Evolutionary conservation across 2,888 invertebrate species (phyloP), one percentile per base, ranked within the genome.

Genomic region (Terebella lapidaria): DNA sequence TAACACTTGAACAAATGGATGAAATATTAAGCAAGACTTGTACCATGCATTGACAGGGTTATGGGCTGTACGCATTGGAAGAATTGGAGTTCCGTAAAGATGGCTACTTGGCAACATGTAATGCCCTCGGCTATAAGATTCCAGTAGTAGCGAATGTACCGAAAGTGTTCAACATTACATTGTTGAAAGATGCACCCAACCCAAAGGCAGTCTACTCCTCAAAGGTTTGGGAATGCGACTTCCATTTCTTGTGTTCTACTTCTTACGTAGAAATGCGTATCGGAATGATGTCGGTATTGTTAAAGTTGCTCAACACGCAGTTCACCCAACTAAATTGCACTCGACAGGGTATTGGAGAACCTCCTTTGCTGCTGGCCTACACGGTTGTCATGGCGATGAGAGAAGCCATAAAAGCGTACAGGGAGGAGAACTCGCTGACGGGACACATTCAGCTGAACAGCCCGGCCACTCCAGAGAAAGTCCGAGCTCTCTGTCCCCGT

Each of bases 341-440:
- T n/a, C n/a, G n/a, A n/a, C n/a, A 93, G 92, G 96, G 93, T 63
- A 89, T 95, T 45, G 96, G 96, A 0, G 96, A 97, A 78, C 96
- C 96, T 0, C 96, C 96, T 0, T 80, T 96, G 3, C 93, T 95
- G 76, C 83, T 95, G 65, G 92, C 94, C 0, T 85, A 88, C n/a
- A 88, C 93, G 0, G 88, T 87, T 0, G 91, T 91, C 80, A 94
- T 92, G 75, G 95, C 95, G 0, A 91, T 94, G 63, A 90, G 89
- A 60, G 74, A 79, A 5, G 95, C 95, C 0, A 87, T 96, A 57
- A 84, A 85, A 68, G 87, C 90, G 0, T 91, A 92, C 0, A 84
- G 95, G 26, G 77, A 79, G 20, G 90, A 92, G 61, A 85, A 86
- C 29, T 89, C 88, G 1, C 81, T 29, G 20, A n/a, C 3, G 89